phyloP scores from a whole-genome alignment of 2,888 invertebrate species.

The Gortyna flavago region DNA sequence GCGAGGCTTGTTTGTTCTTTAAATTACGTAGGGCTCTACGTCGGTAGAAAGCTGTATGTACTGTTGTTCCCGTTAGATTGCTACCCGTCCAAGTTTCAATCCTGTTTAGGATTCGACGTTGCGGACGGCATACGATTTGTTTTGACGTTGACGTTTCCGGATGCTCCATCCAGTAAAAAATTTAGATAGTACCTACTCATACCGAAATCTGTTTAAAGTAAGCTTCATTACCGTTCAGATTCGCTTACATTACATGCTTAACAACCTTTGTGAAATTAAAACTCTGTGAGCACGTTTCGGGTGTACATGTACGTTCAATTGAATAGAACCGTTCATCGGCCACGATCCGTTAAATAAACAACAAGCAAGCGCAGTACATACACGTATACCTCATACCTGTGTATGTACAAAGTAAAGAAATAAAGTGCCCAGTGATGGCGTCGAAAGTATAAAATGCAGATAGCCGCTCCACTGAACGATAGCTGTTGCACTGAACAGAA shows the following conservation, averaged over 20 bases:
- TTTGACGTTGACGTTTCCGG: slow-evolving; percentile 46
- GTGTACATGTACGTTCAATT: slow-evolving; percentile 73
- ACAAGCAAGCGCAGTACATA: slow-evolving; percentile 72
- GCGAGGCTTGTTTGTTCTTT: slow-evolving; percentile 82
- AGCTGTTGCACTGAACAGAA: slow-evolving; percentile 79
- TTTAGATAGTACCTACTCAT: neutral
- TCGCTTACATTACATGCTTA: slow-evolving; percentile 52
- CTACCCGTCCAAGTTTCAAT: slow-evolving; percentile 80
- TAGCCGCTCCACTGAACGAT: slow-evolving; percentile 82
- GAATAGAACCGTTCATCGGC: slow-evolving; percentile 73
- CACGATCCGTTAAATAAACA: slow-evolving; percentile 79
- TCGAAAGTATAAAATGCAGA: slow-evolving; percentile 86
- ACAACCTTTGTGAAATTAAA: slow-evolving; percentile 56
- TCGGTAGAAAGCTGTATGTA: slow-evolving; percentile 74
- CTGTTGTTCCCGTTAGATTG: slow-evolving; percentile 79
- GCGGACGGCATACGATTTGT: slow-evolving; percentile 75
- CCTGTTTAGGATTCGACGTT: slow-evolving; percentile 77
- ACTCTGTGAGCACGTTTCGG: slow-evolving; percentile 53
- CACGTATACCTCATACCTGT: slow-evolving; percentile 64
- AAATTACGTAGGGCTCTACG: slow-evolving; percentile 80
- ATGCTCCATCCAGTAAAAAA: slow-evolving; percentile 29
- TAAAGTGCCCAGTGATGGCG: slow-evolving; percentile 77
- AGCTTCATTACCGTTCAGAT: slow-evolving; percentile 33
- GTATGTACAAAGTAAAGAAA: slow-evolving; percentile 81
- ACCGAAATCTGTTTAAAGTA: slow-evolving; percentile 24